Conservation (phyloP, 2,113 vertebrate species). For the Morone saxatilis region DNA sequence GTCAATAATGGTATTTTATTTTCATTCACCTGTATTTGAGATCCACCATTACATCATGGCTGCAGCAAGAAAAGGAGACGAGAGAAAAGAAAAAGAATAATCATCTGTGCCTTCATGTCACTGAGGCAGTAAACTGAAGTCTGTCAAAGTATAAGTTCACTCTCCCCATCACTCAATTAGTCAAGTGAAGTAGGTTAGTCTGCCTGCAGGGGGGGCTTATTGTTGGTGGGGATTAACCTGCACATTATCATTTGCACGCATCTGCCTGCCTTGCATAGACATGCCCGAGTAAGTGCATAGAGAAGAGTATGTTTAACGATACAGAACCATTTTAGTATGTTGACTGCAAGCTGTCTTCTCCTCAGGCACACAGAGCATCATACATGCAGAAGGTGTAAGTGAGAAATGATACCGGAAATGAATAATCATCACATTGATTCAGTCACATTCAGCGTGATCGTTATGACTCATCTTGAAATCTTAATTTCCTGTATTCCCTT, state of each 20-base stretch:
- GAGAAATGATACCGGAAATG: background rate
- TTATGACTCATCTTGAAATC: background rate
- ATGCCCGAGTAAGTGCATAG: conserved; percentile 32
- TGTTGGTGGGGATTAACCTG: conserved; percentile 62
- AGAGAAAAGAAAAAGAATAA: conserved; percentile 26
- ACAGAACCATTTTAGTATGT: conserved; percentile 11
- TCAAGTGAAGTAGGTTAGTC: conserved; percentile 42
- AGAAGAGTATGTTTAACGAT: background rate
- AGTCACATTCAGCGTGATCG: background rate
- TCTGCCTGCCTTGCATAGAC: conserved; percentile 43
- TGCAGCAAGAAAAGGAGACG: conserved; percentile 36
- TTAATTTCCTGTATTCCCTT: background rate
- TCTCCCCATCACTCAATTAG: conserved; percentile 45
- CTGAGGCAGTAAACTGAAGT: conserved; percentile 37
- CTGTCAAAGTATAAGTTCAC: conserved; percentile 12
- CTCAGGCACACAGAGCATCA: conserved; percentile 7
- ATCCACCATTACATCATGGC: conserved; percentile 32
- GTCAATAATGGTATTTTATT: background rate
- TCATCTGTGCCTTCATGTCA: conserved; percentile 8
- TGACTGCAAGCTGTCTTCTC: background rate
- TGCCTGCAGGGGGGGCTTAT: conserved; percentile 26
- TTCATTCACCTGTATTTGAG: conserved; percentile 41
- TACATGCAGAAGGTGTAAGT: background rate
- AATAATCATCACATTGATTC: background rate
- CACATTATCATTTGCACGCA: conserved; percentile 64